Evolutionary conservation across 2,888 invertebrate genomes (phyloP).

Genomic region (Baccha elongata): DNA sequence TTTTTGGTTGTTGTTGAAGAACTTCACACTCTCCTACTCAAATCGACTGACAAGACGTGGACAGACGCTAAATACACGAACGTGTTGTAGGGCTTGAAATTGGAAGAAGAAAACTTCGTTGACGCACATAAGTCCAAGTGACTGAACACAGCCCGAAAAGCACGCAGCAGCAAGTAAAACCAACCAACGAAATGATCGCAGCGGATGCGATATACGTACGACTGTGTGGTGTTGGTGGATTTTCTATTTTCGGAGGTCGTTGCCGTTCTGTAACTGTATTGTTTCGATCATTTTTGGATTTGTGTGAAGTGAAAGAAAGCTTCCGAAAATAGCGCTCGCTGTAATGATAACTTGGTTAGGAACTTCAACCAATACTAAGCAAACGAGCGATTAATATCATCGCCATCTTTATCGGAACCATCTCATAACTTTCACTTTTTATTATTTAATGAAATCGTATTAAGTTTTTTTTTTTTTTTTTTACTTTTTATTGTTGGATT

Average conservation of each 20-base stretch:
- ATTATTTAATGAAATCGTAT: constrained; percentile 53
- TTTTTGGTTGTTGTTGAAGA: constrained; percentile 16
- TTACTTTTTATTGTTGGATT: background rate
- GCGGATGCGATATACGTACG: constrained; percentile 44
- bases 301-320: constrained; percentile 65
- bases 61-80: constrained; percentile 24
- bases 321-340: constrained; percentile 66
- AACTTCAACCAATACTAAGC: constrained; percentile 47
- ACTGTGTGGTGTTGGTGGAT: constrained; percentile 42
- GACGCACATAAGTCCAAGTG: constrained; percentile 15
- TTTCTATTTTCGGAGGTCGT: constrained; percentile 71
- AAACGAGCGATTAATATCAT: constrained; percentile 48
- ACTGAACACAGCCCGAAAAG: constrained; percentile 31
- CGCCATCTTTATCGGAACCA: constrained; percentile 49
- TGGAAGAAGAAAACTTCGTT: constrained; percentile 17
- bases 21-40: constrained; percentile 35
- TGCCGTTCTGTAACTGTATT: constrained; percentile 29
- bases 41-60: constrained; percentile 18
- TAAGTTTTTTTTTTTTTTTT: constrained; percentile 27
- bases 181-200: constrained; percentile 51
- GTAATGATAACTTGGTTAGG: constrained; percentile 41
- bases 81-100: constrained; percentile 18
- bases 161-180: constrained; percentile 31
- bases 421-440: constrained; percentile 71
- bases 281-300: constrained; percentile 15